Percentiles rank a stretch among this genome's conserved stretches.
Conservation (phyloP, 2,113 vertebrate species). For the Craseonycteris thonglongyai region DNA sequence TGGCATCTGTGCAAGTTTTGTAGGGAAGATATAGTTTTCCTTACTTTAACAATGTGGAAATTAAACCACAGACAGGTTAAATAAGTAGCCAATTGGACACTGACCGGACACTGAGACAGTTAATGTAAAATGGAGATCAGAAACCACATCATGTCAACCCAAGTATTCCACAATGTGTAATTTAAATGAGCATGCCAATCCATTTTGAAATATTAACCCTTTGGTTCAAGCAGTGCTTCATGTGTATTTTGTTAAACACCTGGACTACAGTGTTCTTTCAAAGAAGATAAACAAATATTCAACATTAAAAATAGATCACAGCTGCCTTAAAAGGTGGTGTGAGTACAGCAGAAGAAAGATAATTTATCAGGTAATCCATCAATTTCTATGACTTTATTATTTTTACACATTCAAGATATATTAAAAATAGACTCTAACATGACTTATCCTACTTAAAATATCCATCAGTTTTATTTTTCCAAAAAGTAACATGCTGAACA, state of each 20-base stretch:
- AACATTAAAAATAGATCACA: background rate
- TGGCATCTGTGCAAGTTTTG: background rate
- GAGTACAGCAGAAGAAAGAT: background rate
- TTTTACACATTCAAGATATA: slow-evolving; percentile 8
- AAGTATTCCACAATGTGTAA: background rate
- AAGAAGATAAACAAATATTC: background rate
- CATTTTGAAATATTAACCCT: background rate
- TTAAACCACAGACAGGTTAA: background rate
- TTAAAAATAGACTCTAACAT: background rate
- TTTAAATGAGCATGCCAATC: background rate
- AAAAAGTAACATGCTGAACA: background rate
- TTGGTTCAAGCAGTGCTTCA: background rate
- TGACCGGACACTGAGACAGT: background rate
- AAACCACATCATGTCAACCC: background rate
- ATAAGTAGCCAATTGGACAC: background rate
- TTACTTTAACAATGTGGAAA: background rate
- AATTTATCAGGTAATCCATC: background rate
- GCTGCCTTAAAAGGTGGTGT: background rate
- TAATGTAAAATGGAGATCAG: background rate
- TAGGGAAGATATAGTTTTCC: background rate
- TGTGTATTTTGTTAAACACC: background rate
- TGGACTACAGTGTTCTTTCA: background rate
- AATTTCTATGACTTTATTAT: background rate
- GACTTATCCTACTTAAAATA: slow-evolving; percentile 9
- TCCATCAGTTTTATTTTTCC: background rate